Evolutionary conservation across 2,888 invertebrate genomes (phyloP), one percentile per base, ranked within the genome.

Genomic region (Aromia moschata): DNA sequence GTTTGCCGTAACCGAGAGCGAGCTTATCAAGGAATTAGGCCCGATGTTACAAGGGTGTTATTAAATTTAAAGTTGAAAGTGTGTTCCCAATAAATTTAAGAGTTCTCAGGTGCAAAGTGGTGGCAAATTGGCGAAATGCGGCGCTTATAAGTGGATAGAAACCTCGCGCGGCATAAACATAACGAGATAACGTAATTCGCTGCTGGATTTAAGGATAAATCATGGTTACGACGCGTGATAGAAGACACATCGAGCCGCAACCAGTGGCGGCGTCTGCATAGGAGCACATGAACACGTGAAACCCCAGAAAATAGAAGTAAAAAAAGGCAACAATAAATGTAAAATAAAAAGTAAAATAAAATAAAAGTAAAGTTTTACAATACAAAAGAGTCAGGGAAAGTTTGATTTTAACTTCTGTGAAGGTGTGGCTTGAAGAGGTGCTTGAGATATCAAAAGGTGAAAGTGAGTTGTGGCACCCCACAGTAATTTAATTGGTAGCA

Each of bases 81-180:
- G 64, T 52, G 55, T 51, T 31, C 49, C 47, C 58, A 51, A 61
- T 68, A 70, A 70, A 66, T 70, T 69, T 61, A 38, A 62, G 47
- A 67, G 76, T 72, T 74, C 77, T 70, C 77, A 77, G 77, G 77
- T 77, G 77, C 70, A 73, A 73, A 73, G 73, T 72, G 72, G 68
- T 66, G 64, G 69, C 67, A 77, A 77, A 77, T 77, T 75, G 75
- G 69, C 69, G 66, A 73, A 74, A 71, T 69, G 59, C 65, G 65
- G 65, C 18, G 64, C 56, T 55, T 63, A 57, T 75, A 74, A 75
- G 72, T 72, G 70, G 72, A 75, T 74, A 72, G 72, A 68, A 68
- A 64, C 62, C 60, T 57, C 57, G 62, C 62, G 57, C 58, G 54
- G 56, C 53, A 40, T 56, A 38, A 57, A 56, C 62, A 51, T 67